phyloP scores from a whole-genome alignment of 1,140 invertebrate species.

The Drosophila albomicans region DNA sequence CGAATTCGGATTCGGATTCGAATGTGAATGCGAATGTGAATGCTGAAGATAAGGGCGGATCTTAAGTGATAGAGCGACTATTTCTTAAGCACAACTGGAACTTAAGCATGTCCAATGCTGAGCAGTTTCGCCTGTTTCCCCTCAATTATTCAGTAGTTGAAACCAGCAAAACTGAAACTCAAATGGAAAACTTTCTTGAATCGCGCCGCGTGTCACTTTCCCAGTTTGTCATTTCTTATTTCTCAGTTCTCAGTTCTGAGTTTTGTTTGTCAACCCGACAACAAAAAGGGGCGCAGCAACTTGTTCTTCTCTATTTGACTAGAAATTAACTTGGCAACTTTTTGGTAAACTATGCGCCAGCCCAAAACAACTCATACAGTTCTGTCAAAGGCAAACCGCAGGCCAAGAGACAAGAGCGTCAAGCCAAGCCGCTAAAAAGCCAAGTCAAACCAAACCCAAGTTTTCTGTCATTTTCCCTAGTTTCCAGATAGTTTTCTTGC shows the following conservation, averaged over 20 bases:
- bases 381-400: conserved; percentile 45
- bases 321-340: conserved; percentile 48
- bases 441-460: conserved; percentile 46
- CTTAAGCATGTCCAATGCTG: conserved; percentile 13
- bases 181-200: conserved; percentile 38
- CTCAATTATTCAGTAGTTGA: conserved; percentile 72
- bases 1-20: not conserved
- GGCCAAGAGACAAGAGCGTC: not conserved
- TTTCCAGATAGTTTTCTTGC: conserved; percentile 12
- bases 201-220: conserved; percentile 59
- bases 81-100: conserved; percentile 15
- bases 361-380: conserved; percentile 14
- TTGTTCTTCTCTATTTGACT: conserved; percentile 27
- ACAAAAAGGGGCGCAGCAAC: conserved; percentile 16
- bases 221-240: conserved; percentile 18
- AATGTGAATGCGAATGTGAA: too few species aligned
- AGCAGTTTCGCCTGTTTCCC: conserved; percentile 19
- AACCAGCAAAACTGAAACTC: conserved; percentile 41
- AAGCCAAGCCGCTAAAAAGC: conserved; percentile 42
- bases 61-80: conserved; percentile 20
- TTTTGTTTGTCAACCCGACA: conserved; percentile 9
- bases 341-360: conserved; percentile 32
- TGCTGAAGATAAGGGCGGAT: conserved; percentile 37
- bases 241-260: not conserved
- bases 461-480: conserved; percentile 41